These are phyloP conservation scores for Halichoerus grypus DNA, from an alignment of 2,113 vertebrate species.

Conservation along the genomic window DNA sequence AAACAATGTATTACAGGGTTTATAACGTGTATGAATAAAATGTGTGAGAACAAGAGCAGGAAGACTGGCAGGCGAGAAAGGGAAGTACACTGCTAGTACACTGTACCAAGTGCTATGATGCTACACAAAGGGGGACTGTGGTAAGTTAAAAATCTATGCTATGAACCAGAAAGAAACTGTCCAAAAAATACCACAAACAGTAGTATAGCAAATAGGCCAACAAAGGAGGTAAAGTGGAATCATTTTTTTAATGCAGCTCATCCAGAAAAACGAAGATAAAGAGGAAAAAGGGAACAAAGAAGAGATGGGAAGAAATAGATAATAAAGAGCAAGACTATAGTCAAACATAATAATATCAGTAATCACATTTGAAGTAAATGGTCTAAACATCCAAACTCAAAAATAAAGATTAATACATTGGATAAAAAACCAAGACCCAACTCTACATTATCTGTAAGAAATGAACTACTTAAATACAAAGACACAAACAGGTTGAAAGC, in stretches of 20 bases:
- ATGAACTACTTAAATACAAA: neutral
- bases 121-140: neutral
- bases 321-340: neutral
- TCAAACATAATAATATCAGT: neutral
- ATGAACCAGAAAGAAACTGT: no score
- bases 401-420: neutral
- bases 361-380: neutral
- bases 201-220: neutral
- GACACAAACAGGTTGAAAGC: neutral
- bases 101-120: no score
- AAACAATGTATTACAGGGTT: neutral
- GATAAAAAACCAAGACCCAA: neutral
- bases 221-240: neutral
- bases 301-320: neutral
- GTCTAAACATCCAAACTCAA: neutral
- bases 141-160: neutral
- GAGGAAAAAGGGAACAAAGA: neutral
- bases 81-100: neutral
- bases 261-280: neutral
- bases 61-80: neutral
- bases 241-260: neutral
- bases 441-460: neutral
- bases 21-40: neutral
- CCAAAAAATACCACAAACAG: neutral
- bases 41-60: neutral